phyloP scores from a whole-genome alignment of 2,113 vertebrate species.

The Pterophyllum scalare region DNA sequence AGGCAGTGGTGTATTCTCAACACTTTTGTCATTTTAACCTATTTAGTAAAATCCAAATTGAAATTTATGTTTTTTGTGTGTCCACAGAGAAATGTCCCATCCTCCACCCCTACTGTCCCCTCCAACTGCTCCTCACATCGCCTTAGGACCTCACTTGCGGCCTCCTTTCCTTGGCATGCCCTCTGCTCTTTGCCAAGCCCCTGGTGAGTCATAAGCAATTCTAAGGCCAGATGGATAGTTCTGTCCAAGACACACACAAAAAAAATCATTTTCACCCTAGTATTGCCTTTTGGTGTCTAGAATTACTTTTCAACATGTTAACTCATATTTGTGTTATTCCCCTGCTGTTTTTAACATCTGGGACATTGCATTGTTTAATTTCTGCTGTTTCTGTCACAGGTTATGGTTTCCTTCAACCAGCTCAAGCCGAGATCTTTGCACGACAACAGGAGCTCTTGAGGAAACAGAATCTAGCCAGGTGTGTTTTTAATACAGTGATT shows the following conservation, averaged over 20 bases:
- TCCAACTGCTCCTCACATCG: conserved; percentile 92
- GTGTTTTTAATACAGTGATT: conserved; percentile 21
- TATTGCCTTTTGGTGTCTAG: not conserved
- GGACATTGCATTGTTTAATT: not conserved
- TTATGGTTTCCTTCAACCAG: conserved; percentile 92
- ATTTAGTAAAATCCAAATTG: not conserved
- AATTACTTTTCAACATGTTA: not conserved
- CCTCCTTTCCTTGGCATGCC: conserved; percentile 96
- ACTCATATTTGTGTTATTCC: not conserved
- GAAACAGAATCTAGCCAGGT: conserved; percentile 96
- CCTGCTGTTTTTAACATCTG: not conserved
- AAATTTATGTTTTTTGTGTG: conserved; percentile 31
- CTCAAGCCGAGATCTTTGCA: conserved; percentile 93
- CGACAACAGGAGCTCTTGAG: conserved; percentile 96
- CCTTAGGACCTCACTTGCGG: conserved; percentile 92
- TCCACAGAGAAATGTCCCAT: conserved; percentile 90
- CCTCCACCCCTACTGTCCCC: conserved; percentile 92
- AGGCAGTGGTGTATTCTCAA: rapidly evolving
- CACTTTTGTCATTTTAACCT: not conserved
- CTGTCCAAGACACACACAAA: not conserved
- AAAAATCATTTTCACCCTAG: not conserved
- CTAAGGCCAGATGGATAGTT: not conserved
- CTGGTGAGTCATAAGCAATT: conserved; percentile 83
- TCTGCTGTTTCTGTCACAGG: conserved; percentile 76
- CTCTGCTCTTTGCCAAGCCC: conserved; percentile 93